Base-by-base conservation (phyloP, 2,888 invertebrate genomes). In the Tenthredo distinguenda region DNA sequence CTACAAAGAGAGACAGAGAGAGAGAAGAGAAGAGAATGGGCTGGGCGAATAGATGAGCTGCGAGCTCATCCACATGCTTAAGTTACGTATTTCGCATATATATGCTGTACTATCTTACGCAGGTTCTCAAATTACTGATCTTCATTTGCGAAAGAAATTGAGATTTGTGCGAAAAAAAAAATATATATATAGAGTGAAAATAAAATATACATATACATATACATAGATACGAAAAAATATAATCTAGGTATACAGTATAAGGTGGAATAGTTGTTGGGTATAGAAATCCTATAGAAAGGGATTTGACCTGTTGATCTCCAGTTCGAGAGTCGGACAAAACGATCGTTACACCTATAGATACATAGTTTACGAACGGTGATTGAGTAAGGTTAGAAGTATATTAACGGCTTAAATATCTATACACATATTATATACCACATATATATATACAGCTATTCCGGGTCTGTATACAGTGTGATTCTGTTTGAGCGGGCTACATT, bases 301-400 rank as follows among this genome's bases (percentile, higher is more conserved):
- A 79, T 79, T 55, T 79, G 79, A 79, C 79, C 79, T 31, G 55
- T 79, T 79, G 79, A 79, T 79, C 79, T 47, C 55, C n/a, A n/a
- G 79, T 79, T 58, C 55, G 26, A 55, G 79, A 79, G 79, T 50
- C 79, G 18, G 34, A 79, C 79, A 79, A 79, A 79, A 79, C 79
- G 79, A 79, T 79, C 55, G 31, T 79, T 79, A 55, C 47, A 79
- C 79, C 79, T 79, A 55, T 55, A 50, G 21, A 76, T 76, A 76
- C 18, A 71, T 37, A 71, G n/a, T n/a, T 15, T 74, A 74, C 74
- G 55, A 79, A 55, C 55, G 21, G 79, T 79, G 79, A 79, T 79
- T 79, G 79, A 79, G 79, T 79, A 79, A 79, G 79, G 79, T 58
- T 79, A 31, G 18, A 34, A 37, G 43, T 47, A 47, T 47, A 47